Evolutionary conservation across 2,888 invertebrate genomes (phyloP).

Genomic region (Tinea pellionella): DNA sequence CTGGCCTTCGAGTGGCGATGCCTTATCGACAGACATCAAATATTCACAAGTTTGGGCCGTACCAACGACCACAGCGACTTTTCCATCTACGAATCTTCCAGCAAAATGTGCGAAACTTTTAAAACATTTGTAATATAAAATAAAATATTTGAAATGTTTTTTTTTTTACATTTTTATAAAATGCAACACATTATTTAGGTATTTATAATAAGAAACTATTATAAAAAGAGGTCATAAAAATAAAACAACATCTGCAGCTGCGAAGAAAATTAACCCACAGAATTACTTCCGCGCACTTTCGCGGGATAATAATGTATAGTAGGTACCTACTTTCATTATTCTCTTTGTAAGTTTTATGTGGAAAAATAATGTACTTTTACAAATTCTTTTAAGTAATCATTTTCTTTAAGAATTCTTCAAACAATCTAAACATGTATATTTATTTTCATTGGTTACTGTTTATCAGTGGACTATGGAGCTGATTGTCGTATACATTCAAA

Average conservation of each 20-base stretch:
- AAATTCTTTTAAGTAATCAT: neutral
- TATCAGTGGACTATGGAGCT: too few relatives aligned
- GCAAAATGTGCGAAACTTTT: neutral
- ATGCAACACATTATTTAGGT: neutral
- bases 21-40: constrained; percentile 14
- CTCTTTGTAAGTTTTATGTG: constrained; percentile 7
- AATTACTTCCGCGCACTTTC: constrained; percentile 13
- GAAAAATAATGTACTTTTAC: constrained; percentile 5
- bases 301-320: constrained; percentile 9
- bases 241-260: constrained; percentile 13
- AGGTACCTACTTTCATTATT: constrained; percentile 4
- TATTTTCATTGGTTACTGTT: too few relatives aligned
- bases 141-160: too few relatives aligned
- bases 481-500: too few relatives aligned
- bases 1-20: constrained; percentile 8
- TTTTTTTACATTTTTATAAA: too few relatives aligned
- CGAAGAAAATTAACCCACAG: constrained; percentile 13
- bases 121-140: neutral
- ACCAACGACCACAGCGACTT: constrained; percentile 13
- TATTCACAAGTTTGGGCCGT: constrained; percentile 12
- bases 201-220: neutral
- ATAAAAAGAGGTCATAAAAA: constrained; percentile 7
- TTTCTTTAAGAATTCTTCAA: neutral
- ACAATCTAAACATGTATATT: too few relatives aligned
- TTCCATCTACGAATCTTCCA: neutral